Evolutionary conservation across 2,888 invertebrate genomes (phyloP).

Genomic region (Limnephilus auricula): DNA sequence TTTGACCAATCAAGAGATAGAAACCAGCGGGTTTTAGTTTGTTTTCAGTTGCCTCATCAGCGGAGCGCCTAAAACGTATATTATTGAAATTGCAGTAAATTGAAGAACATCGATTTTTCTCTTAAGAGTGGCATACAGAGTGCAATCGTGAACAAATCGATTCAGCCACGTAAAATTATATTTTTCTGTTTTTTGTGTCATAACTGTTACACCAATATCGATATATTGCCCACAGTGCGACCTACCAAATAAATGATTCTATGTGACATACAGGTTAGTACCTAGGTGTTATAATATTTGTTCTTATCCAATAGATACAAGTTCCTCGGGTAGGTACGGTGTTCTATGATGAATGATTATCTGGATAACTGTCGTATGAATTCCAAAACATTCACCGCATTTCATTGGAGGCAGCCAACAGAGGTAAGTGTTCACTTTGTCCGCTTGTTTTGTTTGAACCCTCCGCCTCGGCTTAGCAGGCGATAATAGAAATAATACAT

Average conservation of each 20-base stretch:
- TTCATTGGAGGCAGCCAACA: constrained; percentile 23
- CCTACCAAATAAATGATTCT: neutral
- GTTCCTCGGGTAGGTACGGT: neutral
- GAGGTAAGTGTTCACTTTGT: constrained; percentile 3
- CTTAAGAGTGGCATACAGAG: neutral
- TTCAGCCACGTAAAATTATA: too few relatives aligned
- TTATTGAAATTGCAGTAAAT: too few relatives aligned
- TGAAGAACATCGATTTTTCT: too few relatives aligned
- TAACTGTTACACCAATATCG: neutral
- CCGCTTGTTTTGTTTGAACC: constrained; percentile 36
- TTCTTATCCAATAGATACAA: neutral
- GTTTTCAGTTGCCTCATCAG: too few relatives aligned
- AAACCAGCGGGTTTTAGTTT: too few relatives aligned
- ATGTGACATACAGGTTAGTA: neutral
- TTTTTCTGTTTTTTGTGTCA: neutral
- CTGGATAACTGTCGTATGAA: neutral
- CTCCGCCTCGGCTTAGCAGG: constrained; percentile 33
- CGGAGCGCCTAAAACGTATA: too few relatives aligned
- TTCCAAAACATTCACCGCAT: constrained; percentile 10
- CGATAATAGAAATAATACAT: constrained; percentile 56
- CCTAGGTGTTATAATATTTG: neutral
- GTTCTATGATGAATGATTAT: neutral
- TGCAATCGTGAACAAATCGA: neutral
- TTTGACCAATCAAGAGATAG: too few relatives aligned
- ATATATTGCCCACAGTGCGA: neutral